phyloP scores from a whole-genome alignment of 2,797 vertebrate genomes.

The Gambelia wislizenii region DNA sequence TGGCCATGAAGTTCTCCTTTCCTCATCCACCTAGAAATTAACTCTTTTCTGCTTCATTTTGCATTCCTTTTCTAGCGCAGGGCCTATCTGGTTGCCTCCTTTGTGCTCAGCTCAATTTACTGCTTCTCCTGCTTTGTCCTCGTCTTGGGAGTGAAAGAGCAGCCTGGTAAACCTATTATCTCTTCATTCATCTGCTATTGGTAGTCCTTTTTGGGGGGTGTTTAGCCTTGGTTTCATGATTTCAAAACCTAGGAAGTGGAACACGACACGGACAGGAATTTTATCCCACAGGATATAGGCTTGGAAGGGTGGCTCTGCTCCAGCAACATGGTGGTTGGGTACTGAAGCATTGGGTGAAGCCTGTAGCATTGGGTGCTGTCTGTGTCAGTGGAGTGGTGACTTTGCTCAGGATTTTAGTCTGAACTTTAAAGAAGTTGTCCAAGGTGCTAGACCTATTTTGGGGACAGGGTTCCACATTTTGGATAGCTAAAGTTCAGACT shows the following conservation, averaged over 20 bases:
- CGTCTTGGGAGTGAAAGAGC: conserved; percentile 75
- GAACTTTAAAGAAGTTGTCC: too few species aligned
- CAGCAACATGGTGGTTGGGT: too few species aligned
- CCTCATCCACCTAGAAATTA: background rate
- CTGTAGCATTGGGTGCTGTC: too few species aligned
- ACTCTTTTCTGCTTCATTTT: background rate
- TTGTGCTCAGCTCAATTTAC: conserved; percentile 65
- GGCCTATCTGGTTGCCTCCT: conserved; percentile 68
- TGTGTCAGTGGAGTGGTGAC: too few species aligned
- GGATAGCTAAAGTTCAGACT: too few species aligned
- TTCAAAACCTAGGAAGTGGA: background rate
- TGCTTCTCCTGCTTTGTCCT: conserved; percentile 72
- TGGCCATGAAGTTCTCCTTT: background rate
- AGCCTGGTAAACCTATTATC: conserved; percentile 58
- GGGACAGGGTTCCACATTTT: too few species aligned
- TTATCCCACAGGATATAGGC: background rate
- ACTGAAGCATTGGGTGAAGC: too few species aligned
- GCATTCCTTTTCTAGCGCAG: conserved; percentile 55
- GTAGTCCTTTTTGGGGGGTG: background rate
- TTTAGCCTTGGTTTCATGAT: background rate
- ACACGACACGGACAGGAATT: background rate
- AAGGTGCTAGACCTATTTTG: too few species aligned
- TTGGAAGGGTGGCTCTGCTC: too few species aligned
- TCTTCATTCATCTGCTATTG: background rate
- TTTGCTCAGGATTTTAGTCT: too few species aligned